These are phyloP conservation scores for Harpegnathos saltator DNA, from an alignment of 1,140 invertebrate genomes.

Conservation along the genomic window DNA sequence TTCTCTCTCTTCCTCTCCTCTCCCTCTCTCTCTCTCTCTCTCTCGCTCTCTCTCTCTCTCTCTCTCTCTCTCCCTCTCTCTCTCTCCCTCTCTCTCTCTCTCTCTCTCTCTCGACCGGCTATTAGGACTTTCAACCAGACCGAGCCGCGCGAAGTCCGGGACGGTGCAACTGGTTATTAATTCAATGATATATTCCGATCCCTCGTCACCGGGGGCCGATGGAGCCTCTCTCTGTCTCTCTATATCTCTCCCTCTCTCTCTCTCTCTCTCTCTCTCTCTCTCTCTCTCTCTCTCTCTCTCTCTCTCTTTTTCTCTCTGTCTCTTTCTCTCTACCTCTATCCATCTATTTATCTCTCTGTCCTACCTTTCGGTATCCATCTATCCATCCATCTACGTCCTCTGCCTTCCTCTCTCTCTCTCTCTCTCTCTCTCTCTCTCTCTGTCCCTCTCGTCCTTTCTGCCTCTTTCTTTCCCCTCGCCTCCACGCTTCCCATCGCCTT, in stretches of 20 bases:
- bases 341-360: constrained; percentile 42
- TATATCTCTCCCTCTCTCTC: constrained; percentile 4
- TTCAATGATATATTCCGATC: constrained; percentile 63
- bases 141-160: constrained; percentile 37
- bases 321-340: constrained; percentile 3
- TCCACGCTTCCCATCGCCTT: background rate
- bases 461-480: background rate
- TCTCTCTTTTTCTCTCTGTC: background rate
- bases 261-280: background rate
- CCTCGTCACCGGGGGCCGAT: constrained; percentile 52
- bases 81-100: constrained; percentile 14
- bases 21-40: background rate
- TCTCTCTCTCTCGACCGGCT: constrained; percentile 46
- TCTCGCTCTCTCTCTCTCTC: background rate
- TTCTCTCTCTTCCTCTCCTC: background rate
- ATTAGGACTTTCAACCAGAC: constrained; percentile 54
- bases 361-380: constrained; percentile 39
- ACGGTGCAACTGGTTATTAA: constrained; percentile 62
- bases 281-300: background rate
- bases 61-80: constrained; percentile 24
- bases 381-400: constrained; percentile 30
- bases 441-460: background rate
- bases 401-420: background rate
- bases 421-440: background rate
- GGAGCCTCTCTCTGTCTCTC: constrained; percentile 40